Conservation (phyloP, 2,888 invertebrate genomes). For the Caenorhabditis sp. region DNA sequence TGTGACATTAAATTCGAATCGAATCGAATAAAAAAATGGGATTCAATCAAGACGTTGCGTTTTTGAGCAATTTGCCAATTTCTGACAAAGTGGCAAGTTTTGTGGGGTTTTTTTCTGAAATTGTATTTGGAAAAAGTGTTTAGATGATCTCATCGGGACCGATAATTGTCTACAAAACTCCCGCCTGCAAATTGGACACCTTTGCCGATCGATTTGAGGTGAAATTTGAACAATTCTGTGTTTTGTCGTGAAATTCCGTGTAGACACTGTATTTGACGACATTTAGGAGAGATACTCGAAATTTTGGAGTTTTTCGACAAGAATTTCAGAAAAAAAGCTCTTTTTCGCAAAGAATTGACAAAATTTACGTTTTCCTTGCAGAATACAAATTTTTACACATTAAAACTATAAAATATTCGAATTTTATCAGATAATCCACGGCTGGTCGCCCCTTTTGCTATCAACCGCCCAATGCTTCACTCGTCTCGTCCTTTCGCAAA, state of each 20-base stretch:
- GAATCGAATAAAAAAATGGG: conserved; percentile 21
- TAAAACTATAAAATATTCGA: too few species aligned
- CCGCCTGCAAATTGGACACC: conserved; percentile 12
- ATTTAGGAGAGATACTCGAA: neutral
- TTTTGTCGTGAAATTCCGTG: too few species aligned
- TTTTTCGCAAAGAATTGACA: too few species aligned
- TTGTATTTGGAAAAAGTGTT: neutral
- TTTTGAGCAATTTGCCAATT: conserved; percentile 31
- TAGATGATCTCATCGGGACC: conserved; percentile 32
- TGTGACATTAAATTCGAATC: neutral
- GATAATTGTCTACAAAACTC: conserved; percentile 28
- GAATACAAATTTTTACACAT: too few species aligned
- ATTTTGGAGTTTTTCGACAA: too few species aligned
- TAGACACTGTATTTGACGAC: neutral
- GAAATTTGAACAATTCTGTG: too few species aligned
- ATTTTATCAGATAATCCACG: conserved; percentile 49
- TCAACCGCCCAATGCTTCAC: conserved; percentile 61
- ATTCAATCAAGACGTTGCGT: conserved; percentile 21
- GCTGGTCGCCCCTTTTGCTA: conserved; percentile 59
- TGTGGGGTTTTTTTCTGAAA: neutral
- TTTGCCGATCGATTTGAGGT: conserved; percentile 30
- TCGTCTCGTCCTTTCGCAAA: conserved; percentile 32
- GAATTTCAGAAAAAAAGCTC: too few species aligned
- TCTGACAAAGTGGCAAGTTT: conserved; percentile 26
- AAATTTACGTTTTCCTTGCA: too few species aligned